These are phyloP conservation scores for Philopedon plagiatum DNA, from an alignment of 2,888 invertebrate species.

Conservation along the genomic window DNA sequence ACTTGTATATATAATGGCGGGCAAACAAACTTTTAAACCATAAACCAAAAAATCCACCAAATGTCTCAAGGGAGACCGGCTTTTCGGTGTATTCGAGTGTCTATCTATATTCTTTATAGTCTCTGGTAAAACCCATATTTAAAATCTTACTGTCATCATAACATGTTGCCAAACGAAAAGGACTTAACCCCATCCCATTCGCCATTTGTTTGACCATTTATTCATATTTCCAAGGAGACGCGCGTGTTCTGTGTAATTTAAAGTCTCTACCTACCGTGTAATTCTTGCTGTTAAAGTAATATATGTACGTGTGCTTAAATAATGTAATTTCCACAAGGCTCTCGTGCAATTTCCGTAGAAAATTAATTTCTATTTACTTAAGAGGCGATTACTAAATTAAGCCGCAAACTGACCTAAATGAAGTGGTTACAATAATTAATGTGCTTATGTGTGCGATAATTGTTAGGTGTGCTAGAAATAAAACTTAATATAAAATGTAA, in stretches of 20 bases:
- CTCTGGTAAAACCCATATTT: no score
- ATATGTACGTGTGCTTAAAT: conserved; percentile 11
- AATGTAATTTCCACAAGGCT: conserved; percentile 27
- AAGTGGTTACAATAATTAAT: conserved; percentile 9
- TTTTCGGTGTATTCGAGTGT: no score
- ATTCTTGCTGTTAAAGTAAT: neutral
- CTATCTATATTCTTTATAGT: no score
- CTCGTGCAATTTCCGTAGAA: conserved; percentile 19
- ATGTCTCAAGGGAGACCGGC: no score
- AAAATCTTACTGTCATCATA: no score
- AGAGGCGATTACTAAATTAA: conserved; percentile 26
- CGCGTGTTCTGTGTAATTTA: conserved; percentile 17
- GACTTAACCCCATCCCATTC: no score
- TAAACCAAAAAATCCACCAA: no score
- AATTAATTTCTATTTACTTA: conserved; percentile 26
- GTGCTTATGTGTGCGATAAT: neutral
- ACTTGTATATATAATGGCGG: no score
- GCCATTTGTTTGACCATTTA: no score
- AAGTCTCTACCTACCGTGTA: neutral
- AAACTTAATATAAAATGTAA: neutral
- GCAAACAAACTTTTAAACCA: no score
- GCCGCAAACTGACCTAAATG: conserved; percentile 27
- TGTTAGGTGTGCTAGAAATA: neutral
- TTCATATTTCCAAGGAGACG: neutral
- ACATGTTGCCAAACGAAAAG: no score